Base-by-base conservation (phyloP, 2,888 invertebrate genomes). In the Cryptosula pallasiana region DNA sequence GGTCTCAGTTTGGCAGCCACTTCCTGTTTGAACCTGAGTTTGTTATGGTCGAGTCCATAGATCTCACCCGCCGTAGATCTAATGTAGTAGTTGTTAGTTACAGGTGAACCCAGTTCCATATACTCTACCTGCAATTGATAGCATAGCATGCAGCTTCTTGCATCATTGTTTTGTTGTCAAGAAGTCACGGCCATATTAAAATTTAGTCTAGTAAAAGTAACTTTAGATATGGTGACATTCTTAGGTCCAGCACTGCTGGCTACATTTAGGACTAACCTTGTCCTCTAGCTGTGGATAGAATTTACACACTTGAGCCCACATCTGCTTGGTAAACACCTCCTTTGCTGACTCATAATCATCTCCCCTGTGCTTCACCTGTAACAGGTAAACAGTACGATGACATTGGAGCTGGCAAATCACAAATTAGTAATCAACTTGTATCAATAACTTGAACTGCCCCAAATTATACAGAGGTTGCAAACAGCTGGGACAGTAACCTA, bases 271-370 rank as follows among this genome's bases (percentile, higher is more conserved):
- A n/a, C n/a, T n/a, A n/a, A 80, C 77, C 78, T 78, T 79, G 75
- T 80, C 81, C 71, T 79, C 77, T 23, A 84, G 74, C 57, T 80
- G 76, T 0, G 84, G 84, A 75, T 76, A 84, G 34, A 82, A 71
- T 20, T 76, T 74, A 35, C 77, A 74, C 29, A 77, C 75, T 63
- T 81, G 81, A 20, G 78, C 75, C 77, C 81, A 81, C 75, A 82
- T 78, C 69, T 78, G 78, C 32, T 76, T 63, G 0, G 78, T 81
- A 58, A 84, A 77, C 2, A 74, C 76, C 16, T 77, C 78, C 77
- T 84, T 84, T 69, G 82, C 71, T 25, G 73, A 73, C 2, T 82
- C 78, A 73, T 84, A 84, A 1, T 83, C 83, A 20, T 78, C 80
- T 1, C 83, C 83, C 1, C 84, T 77, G 35, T 82, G 79, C 74